Percentiles rank a stretch among this genome's conserved stretches.
These are phyloP conservation scores for Ylistrum balloti DNA, from an alignment of 1,140 invertebrate species.

Conservation along the genomic window DNA sequence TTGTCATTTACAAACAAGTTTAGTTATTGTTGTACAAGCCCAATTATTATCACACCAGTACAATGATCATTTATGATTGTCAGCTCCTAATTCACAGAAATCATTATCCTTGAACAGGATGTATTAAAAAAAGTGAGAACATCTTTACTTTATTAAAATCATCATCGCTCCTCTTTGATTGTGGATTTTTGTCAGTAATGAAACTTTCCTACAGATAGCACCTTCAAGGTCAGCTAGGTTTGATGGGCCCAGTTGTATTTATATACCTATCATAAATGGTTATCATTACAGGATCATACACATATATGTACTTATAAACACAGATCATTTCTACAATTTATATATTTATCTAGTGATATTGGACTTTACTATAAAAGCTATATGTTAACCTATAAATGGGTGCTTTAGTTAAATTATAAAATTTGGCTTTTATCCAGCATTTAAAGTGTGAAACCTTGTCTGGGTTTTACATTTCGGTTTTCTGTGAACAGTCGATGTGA, in stretches of 20 bases:
- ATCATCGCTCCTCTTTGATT: not conserved
- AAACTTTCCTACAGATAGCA: not conserved
- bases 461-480: not conserved
- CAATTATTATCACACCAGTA: not conserved
- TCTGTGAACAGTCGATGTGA: not conserved
- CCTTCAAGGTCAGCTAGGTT: not conserved
- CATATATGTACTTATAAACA: not conserved
- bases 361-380: not conserved
- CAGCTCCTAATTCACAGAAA: not conserved
- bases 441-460: slow-evolving; percentile 4
- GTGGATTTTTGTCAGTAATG: not conserved
- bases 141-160: not conserved
- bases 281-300: not conserved
- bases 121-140: not conserved
- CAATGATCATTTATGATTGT: not conserved
- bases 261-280: not conserved
- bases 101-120: slow-evolving; percentile 6
- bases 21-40: not conserved
- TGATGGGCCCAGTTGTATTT: not conserved
- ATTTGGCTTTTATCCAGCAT: slow-evolving; percentile 38
- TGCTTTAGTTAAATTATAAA: not conserved
- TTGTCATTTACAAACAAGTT: too few relatives aligned
- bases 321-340: slow-evolving; percentile 11
- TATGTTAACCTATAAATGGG: slow-evolving; percentile 2
- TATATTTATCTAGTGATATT: slow-evolving; percentile 26